These are phyloP conservation scores for Peromyscus aztecus DNA, from an alignment of 2,797 vertebrate genomes.

Conservation along the genomic window DNA sequence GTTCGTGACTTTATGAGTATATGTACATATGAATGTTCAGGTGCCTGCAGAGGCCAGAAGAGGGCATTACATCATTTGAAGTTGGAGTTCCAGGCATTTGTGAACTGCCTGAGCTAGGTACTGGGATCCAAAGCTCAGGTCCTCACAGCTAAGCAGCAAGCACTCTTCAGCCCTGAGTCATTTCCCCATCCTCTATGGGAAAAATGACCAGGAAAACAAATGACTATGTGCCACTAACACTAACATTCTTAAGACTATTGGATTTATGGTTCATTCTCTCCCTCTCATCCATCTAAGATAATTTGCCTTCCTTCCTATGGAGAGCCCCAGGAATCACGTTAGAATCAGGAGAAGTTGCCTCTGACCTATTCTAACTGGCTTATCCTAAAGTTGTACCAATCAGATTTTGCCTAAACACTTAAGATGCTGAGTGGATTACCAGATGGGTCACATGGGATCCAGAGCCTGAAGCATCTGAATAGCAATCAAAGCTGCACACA, in stretches of 20 bases:
- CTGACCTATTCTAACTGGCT: not conserved
- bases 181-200: not conserved
- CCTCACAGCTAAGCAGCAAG: not conserved
- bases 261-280: not conserved
- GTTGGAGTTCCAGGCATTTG: not conserved
- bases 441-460: not conserved
- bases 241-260: not conserved
- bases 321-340: not conserved
- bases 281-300: not conserved
- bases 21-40: not conserved
- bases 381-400: not conserved
- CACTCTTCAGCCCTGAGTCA: not conserved
- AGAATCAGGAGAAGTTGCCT: not conserved
- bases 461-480: not conserved
- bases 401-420: constrained; percentile 24
- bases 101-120: not conserved
- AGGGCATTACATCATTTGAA: not conserved
- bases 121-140: not conserved
- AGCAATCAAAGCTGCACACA: not conserved
- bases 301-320: not conserved
- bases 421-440: not conserved
- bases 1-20: not conserved
- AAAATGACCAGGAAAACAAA: constrained; percentile 30
- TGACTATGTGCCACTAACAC: constrained; percentile 6
- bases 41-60: not conserved